Base-by-base conservation (phyloP, 2,797 vertebrate genomes). In the Discoglossus pictus region DNA sequence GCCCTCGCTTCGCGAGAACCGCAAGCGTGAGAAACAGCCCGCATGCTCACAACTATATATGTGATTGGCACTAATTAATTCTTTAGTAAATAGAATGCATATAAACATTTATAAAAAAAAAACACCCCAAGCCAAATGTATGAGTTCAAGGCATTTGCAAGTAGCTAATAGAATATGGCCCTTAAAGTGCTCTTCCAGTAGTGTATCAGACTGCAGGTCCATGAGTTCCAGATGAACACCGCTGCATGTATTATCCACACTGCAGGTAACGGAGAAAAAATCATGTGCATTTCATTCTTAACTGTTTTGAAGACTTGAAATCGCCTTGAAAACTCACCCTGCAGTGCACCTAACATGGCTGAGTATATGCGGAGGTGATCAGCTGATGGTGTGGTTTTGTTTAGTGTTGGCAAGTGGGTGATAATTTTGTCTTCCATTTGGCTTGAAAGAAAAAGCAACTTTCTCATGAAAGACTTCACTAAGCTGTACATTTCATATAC, bases 231-330 rank as follows among this genome's bases (percentile, higher is more conserved):
- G 6, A 21, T 58, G 38, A 15, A 4, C 21, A 42, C 42, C 36
- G 2, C 53, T 56, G 17, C 35, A 36, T 56, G 12, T n/a, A 56
- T 56, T 40, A 23, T 39, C 38, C 20, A 2, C 36, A 58, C 2
- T 58, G 54, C 54, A 58, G 3, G 1, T 23, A 58, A 58, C 36
- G 36, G 54, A 24, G 54, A 42, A 58, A 13, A 58, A 58, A 42
- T 23, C 53, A 58, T 40, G 3, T 58, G 36, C 38, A 27, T 40
- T 58, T 58, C 54, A 58, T 6, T 58, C 20, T 40, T 21, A 58
- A 58, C 20, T 42, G 38, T 15, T 58, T 58, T 58, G 17, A 55
- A 55, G 34, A 38, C 52, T 55, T 55, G 27, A 55, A 55, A 55
- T 55, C 18, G 1, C 17, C 16, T 39, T 12, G 34, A 55, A 55